Evolutionary conservation across 2,797 vertebrate species (phyloP).

Genomic region (Hydrolagus colliei): DNA sequence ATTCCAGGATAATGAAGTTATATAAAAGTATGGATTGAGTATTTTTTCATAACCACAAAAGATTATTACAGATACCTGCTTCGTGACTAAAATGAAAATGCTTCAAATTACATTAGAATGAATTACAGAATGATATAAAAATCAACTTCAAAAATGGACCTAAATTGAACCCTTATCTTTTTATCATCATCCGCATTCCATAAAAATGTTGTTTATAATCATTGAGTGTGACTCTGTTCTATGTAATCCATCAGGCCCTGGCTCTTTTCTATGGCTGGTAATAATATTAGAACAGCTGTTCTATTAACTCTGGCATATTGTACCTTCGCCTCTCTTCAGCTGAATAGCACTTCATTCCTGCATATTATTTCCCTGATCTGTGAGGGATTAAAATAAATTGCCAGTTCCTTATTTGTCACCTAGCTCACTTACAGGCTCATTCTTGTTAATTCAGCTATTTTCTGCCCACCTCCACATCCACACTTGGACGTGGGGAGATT

Average conservation of each 20-base stretch:
- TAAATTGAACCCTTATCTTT: constrained; percentile 16
- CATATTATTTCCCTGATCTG: constrained; percentile 43
- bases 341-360: constrained; percentile 51
- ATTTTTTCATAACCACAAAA: not conserved
- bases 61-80: not conserved
- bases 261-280: constrained; percentile 11
- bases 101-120: constrained; percentile 8
- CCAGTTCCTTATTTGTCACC: constrained; percentile 54
- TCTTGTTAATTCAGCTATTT: constrained; percentile 63
- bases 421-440: constrained; percentile 63
- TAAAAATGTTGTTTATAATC: constrained; percentile 9
- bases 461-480: constrained; percentile 50
- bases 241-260: not conserved
- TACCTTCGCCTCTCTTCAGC: constrained; percentile 44
- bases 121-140: not conserved
- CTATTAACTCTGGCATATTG: constrained; percentile 47
- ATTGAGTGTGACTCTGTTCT: not conserved
- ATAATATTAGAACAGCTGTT: constrained; percentile 41
- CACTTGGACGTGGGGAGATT: constrained; percentile 53
- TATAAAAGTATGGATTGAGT: not conserved
- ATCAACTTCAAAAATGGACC: not conserved
- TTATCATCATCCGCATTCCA: not conserved
- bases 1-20: not conserved
- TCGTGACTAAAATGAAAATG: not conserved
- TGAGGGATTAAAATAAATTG: constrained; percentile 75